Percentiles rank a stretch among this genome's conserved stretches.
Conservation (phyloP, 2,113 vertebrate genomes). For the Sander lucioperca region DNA sequence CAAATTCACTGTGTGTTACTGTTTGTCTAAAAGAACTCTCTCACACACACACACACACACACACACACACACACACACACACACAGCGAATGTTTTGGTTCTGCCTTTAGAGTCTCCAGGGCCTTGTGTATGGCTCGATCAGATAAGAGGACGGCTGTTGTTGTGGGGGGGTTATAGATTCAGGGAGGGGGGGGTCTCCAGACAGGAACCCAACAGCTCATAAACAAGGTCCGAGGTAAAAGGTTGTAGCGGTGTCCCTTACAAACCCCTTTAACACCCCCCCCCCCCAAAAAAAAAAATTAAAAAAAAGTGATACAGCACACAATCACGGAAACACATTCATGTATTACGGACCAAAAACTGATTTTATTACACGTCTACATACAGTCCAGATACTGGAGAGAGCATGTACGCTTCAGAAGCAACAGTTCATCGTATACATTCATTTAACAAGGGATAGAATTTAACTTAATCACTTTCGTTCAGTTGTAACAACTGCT, state of each 20-base stretch:
- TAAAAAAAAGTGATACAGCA: no score
- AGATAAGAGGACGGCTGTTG: slow-evolving; percentile 43
- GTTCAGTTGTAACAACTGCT: slow-evolving; percentile 28
- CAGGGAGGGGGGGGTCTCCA: not conserved
- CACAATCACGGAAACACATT: not conserved
- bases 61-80: slow-evolving; percentile 19
- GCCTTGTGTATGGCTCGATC: slow-evolving; percentile 15
- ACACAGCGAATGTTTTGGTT: not conserved
- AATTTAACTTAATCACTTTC: slow-evolving; percentile 32
- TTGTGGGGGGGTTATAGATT: not conserved
- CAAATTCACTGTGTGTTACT: not conserved
- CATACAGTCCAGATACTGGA: slow-evolving; percentile 89
- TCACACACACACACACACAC: slow-evolving; percentile 6
- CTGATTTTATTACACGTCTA: slow-evolving; percentile 47
- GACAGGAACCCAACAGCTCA: slow-evolving; percentile 30
- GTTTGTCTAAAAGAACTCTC: not conserved
- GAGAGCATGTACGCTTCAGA: slow-evolving; percentile 77
- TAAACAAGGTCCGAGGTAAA: slow-evolving; percentile 33
- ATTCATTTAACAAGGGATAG: slow-evolving; percentile 54
- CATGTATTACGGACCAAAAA: not conserved
- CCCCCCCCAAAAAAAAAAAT: no score
- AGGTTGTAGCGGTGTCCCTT: not conserved
- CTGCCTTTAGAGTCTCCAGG: slow-evolving; percentile 37
- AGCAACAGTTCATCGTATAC: slow-evolving; percentile 61
- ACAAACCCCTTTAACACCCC: no score